phyloP scores from a whole-genome alignment of 2,797 vertebrate genomes.

The Apodemus agrarius region DNA sequence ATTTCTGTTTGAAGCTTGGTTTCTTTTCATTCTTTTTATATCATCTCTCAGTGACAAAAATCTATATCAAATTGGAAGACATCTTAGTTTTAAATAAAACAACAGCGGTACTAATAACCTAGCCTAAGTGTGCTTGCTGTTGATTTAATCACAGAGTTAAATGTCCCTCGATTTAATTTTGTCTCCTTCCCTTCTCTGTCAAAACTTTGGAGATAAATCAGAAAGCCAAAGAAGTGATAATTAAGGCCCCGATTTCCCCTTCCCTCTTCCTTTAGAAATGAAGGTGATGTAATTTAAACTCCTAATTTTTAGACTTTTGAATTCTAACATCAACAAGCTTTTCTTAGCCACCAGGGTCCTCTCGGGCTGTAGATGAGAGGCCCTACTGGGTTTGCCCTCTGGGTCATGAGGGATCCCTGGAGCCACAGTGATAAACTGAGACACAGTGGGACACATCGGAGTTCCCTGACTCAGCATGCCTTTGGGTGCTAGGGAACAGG shows the following conservation, averaged over 20 bases:
- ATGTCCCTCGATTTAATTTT: slow-evolving; percentile 45
- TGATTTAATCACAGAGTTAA: neutral
- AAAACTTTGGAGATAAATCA: neutral
- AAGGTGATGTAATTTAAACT: neutral
- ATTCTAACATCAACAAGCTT: slow-evolving; percentile 1
- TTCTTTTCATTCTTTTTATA: slow-evolving; percentile 50
- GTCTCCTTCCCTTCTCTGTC: neutral
- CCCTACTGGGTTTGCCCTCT: neutral
- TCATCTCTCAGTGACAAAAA: neutral
- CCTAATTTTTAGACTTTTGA: slow-evolving; percentile 44
- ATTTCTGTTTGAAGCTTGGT: slow-evolving; percentile 27
- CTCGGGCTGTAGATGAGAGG: neutral
- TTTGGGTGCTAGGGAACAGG: neutral
- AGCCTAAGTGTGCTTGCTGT: slow-evolving; percentile 11
- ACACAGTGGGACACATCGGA: neutral
- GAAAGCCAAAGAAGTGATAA: neutral
- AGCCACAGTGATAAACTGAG: neutral
- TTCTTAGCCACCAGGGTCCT: neutral
- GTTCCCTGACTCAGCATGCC: neutral
- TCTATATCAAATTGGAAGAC: slow-evolving; percentile 54
- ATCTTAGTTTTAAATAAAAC: slow-evolving; percentile 51
- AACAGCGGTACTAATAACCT: neutral
- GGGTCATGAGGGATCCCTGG: neutral
- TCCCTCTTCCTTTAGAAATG: neutral
- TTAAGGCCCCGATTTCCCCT: neutral